A percentile compares a stretch with the other conserved stretches of the same genome.
phyloP scores from a whole-genome alignment of 2,113 vertebrate species.

The Limanda limanda region DNA sequence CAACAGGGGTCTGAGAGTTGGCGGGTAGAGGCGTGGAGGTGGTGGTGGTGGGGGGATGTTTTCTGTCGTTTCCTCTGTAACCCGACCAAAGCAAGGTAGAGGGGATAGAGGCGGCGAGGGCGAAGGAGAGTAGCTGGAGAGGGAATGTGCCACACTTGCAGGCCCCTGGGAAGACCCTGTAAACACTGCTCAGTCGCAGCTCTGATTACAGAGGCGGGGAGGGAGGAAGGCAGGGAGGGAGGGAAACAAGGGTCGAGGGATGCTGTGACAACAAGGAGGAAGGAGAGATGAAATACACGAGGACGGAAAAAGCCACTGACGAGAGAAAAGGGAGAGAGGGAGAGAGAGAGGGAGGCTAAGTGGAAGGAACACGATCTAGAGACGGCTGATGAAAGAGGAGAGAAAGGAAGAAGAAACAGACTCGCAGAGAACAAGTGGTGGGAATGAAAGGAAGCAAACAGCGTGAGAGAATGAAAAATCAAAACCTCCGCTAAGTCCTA shows the following conservation, averaged over 20 bases:
- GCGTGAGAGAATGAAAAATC: conserved; percentile 30
- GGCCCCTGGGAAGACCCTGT: conserved; percentile 67
- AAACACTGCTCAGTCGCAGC: conserved; percentile 70
- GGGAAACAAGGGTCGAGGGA: conserved; percentile 34
- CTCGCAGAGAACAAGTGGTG: neutral
- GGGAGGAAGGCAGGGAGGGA: conserved; percentile 1
- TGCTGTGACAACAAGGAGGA: conserved; percentile 32
- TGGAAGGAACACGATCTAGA: conserved; percentile 24
- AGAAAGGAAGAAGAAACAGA: conserved; percentile 12
- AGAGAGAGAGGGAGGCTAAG: conserved; percentile 2
- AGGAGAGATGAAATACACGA: conserved; percentile 27
- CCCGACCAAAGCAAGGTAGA: conserved; percentile 46
- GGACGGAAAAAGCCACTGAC: conserved; percentile 25
- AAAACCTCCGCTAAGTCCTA: neutral
- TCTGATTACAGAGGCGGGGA: conserved; percentile 63
- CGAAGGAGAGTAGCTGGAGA: conserved; percentile 60
- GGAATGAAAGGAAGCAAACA: neutral
- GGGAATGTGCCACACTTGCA: conserved; percentile 58
- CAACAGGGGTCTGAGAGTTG: conserved; percentile 31
- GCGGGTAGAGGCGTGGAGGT: neutral
- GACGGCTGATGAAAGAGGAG: conserved; percentile 35
- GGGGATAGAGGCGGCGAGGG: conserved; percentile 27
- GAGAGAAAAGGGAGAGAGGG: neutral
- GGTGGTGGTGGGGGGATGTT: conserved; percentile 13
- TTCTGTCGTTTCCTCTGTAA: conserved; percentile 53